Conservation (phyloP, 2,797 vertebrate genomes). For the Aulostomus chinensis region DNA sequence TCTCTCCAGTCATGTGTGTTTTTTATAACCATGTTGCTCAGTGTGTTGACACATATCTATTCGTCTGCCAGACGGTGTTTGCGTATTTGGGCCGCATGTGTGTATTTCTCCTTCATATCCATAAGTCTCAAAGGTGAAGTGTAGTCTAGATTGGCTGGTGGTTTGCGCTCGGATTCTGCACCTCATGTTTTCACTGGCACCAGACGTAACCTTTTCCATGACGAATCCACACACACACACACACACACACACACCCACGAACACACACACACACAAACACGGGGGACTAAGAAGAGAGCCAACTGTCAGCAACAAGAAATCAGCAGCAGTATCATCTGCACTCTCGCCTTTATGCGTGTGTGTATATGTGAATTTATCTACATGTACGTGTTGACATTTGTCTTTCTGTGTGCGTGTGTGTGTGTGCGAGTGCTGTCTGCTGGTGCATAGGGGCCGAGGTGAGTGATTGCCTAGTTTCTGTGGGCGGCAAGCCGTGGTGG, state of each 20-base stretch:
- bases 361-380: constrained; percentile 1
- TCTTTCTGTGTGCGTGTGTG: constrained; percentile 12
- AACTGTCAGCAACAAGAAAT: constrained; percentile 64
- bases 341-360: constrained; percentile 2
- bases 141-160: constrained; percentile 67
- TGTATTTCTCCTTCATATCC: constrained; percentile 32
- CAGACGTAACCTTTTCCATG: constrained; percentile 67
- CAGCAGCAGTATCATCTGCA: constrained; percentile 46
- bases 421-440: constrained; percentile 29
- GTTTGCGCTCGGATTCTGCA: constrained; percentile 55
- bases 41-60: neutral
- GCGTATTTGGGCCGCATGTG: constrained; percentile 8
- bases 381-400: constrained; percentile 9
- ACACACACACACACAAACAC: neutral
- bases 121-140: constrained; percentile 51
- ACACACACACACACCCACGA: constrained; percentile 7
- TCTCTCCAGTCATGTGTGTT: no score
- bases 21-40: no score
- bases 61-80: no score
- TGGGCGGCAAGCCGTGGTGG: constrained; percentile 58
- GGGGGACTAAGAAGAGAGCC: constrained; percentile 34
- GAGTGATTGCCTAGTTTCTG: constrained; percentile 77
- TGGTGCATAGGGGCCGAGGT: constrained; percentile 51
- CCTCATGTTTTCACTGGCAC: constrained; percentile 62
- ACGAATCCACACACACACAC: constrained; percentile 42